Evolutionary conservation across 2,113 vertebrate species (phyloP).

Genomic region (Scopus umbretta): DNA sequence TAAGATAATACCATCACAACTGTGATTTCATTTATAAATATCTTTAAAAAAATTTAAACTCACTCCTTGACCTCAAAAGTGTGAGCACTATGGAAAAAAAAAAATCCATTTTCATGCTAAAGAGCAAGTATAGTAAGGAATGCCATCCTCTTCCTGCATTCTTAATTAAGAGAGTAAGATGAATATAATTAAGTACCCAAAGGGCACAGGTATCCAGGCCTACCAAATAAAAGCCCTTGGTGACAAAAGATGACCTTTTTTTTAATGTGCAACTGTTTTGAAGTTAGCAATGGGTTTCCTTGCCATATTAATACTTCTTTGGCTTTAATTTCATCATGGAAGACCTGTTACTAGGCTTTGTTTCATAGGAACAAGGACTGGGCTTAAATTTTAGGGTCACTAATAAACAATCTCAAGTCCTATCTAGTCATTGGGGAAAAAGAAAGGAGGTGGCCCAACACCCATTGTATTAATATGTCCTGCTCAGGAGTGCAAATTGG

Average conservation of each 20-base stretch:
- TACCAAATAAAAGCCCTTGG: neutral
- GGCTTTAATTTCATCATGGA: neutral
- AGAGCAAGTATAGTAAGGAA: neutral
- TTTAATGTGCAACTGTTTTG: accelerated
- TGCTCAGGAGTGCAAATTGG: neutral
- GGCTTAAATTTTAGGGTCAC: neutral
- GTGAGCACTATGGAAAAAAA: neutral
- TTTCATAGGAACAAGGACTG: neutral
- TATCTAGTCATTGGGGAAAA: neutral
- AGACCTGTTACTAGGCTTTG: neutral
- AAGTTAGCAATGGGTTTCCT: neutral
- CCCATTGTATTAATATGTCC: neutral
- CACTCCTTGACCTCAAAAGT: neutral
- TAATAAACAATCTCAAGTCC: neutral
- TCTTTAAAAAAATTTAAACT: neutral
- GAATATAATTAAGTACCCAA: neutral
- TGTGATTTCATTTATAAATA: neutral
- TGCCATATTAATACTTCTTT: neutral
- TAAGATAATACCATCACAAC: neutral
- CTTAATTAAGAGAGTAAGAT: neutral
- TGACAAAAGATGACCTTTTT: neutral
- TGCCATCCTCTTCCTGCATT: neutral
- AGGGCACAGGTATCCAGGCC: neutral
- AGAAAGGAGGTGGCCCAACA: neutral
- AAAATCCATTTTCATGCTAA: neutral